Evolutionary conservation across 2,113 vertebrate genomes (phyloP).

Genomic region (Atrichornis clamosus): DNA sequence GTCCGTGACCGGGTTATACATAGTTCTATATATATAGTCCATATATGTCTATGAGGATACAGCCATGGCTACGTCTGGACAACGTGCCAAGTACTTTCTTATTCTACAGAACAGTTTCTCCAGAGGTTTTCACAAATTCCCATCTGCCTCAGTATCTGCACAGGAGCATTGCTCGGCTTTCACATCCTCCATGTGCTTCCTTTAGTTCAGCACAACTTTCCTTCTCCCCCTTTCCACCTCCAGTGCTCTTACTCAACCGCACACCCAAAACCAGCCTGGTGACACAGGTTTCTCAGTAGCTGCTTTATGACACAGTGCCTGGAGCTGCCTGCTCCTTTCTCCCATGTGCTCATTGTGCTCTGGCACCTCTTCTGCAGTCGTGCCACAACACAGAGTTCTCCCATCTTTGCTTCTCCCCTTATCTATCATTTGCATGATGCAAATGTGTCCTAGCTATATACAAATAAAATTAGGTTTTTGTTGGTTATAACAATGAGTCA

Average conservation of each 20-base stretch:
- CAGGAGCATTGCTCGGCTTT: neutral
- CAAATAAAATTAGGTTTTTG: neutral
- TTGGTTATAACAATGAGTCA: neutral
- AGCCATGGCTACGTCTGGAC: neutral
- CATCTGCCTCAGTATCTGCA: neutral
- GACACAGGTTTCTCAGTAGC: neutral
- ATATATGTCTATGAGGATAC: neutral
- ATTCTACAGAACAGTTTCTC: neutral
- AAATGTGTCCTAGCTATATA: neutral
- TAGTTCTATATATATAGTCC: neutral
- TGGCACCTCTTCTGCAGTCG: fast-evolving
- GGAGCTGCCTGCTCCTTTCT: neutral
- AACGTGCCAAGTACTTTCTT: neutral
- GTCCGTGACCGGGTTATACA: neutral
- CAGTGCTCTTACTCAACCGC: neutral
- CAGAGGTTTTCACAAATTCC: neutral
- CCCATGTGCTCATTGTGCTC: fast-evolving
- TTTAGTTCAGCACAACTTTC: neutral
- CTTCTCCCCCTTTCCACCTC: neutral
- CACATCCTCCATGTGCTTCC: neutral
- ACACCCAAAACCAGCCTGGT: neutral
- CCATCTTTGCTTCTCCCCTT: fast-evolving
- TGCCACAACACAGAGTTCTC: neutral
- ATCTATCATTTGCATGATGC: neutral
- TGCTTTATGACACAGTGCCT: neutral